phyloP scores from a whole-genome alignment of 2,888 invertebrate genomes.

The Carpatolechia fugitivella region DNA sequence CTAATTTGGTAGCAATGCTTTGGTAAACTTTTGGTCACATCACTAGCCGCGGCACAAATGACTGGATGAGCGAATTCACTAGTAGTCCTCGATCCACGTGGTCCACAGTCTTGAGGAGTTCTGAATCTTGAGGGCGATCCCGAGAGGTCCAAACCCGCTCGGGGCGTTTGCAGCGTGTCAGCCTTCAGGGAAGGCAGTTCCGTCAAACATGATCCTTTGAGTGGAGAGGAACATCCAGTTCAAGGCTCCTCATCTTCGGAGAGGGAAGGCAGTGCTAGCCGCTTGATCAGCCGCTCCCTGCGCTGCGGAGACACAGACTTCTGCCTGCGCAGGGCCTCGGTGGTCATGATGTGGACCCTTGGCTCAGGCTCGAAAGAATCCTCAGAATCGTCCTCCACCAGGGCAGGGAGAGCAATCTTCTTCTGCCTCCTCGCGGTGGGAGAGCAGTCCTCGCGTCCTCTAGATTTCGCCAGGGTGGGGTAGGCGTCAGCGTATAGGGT shows the following conservation, averaged over 20 bases:
- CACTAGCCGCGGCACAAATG: conserved; percentile 14
- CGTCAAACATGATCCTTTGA: conserved; percentile 4
- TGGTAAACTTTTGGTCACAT: conserved; percentile 18
- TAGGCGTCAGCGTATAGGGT: conserved; percentile 56
- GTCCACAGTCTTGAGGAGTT: neutral
- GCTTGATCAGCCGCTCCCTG: conserved; percentile 58
- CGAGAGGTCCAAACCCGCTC: neutral
- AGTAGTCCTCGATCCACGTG: conserved; percentile 4
- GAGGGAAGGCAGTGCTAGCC: conserved; percentile 64
- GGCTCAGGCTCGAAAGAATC: conserved; percentile 51
- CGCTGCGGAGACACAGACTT: conserved; percentile 67
- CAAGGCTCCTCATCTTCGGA: conserved; percentile 75
- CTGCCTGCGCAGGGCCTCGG: conserved; percentile 61
- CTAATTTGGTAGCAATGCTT: conserved; percentile 19
- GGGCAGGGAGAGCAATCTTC: conserved; percentile 48
- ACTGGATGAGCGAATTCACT: conserved; percentile 2
- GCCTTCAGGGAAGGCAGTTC: neutral
- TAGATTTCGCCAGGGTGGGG: conserved; percentile 44
- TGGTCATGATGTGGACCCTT: conserved; percentile 51
- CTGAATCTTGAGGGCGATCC: neutral
- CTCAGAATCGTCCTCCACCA: conserved; percentile 59
- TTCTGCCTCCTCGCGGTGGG: conserved; percentile 54
- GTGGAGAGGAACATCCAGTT: conserved; percentile 28
- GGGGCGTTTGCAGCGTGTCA: neutral
- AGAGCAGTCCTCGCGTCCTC: conserved; percentile 47